These are phyloP conservation scores for human DNA, from an alignment of 2,113 vertebrate species.

Conservation along the genomic window GRCh38 chr19:6777501-6778000, in stretches of 20 bases:
- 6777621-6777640: accelerated
- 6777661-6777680: background rate
- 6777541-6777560: background rate
- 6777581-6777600: background rate
- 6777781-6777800: background rate
- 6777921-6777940: no score
- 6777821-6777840: no score
- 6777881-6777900: no score
- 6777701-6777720: background rate
- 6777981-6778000: no score
- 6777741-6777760: background rate
- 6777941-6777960: no score
- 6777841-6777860: no score
- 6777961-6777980: no score
- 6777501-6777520: background rate
- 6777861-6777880: no score
- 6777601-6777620: background rate
- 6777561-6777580: background rate
- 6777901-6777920: no score
- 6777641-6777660: background rate
- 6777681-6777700: background rate
- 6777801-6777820: no score
- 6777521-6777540: background rate
- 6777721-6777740: background rate
- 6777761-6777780: background rate